Evolutionary conservation across 2,888 invertebrate genomes (phyloP).

Genomic region (Brachypalpus laphriformis): DNA sequence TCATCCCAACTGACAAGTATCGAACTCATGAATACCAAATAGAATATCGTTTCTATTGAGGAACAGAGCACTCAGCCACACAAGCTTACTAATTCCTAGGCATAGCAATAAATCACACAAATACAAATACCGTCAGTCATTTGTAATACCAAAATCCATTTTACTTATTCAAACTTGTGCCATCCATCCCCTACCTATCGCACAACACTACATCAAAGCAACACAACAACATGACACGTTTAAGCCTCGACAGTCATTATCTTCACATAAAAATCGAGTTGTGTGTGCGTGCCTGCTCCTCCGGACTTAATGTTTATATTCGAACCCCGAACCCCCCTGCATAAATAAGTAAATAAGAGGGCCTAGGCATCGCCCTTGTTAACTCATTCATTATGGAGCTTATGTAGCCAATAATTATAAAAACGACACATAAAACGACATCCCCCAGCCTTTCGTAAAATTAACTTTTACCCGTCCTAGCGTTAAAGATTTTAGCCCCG

Average conservation of each 20-base stretch:
- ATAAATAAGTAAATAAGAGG: constrained; percentile 66
- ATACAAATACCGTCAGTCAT: constrained; percentile 48
- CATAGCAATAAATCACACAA: constrained; percentile 58
- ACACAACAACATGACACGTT: constrained; percentile 46
- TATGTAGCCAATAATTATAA: constrained; percentile 69
- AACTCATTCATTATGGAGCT: constrained; percentile 68
- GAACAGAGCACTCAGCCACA: neutral
- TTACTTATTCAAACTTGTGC: constrained; percentile 52
- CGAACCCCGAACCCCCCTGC: constrained; percentile 6
- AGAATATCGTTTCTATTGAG: neutral
- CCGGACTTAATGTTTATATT: constrained; percentile 3
- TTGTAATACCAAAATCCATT: constrained; percentile 46
- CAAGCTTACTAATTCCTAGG: neutral
- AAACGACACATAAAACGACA: constrained; percentile 55
- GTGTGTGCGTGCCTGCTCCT: constrained; percentile 38
- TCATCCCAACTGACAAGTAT: neutral
- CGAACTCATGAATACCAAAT: constrained; percentile 8
- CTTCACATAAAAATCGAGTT: constrained; percentile 58
- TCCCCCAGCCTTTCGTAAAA: constrained; percentile 33
- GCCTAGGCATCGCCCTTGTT: constrained; percentile 54
- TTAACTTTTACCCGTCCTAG: constrained; percentile 47
- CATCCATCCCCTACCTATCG: neutral
- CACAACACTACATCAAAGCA: constrained; percentile 39
- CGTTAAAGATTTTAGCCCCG: constrained; percentile 42
- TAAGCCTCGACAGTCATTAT: constrained; percentile 54